Base-by-base conservation (phyloP, 2,888 invertebrate species). In the Drosophila suboccidentalis region DNA sequence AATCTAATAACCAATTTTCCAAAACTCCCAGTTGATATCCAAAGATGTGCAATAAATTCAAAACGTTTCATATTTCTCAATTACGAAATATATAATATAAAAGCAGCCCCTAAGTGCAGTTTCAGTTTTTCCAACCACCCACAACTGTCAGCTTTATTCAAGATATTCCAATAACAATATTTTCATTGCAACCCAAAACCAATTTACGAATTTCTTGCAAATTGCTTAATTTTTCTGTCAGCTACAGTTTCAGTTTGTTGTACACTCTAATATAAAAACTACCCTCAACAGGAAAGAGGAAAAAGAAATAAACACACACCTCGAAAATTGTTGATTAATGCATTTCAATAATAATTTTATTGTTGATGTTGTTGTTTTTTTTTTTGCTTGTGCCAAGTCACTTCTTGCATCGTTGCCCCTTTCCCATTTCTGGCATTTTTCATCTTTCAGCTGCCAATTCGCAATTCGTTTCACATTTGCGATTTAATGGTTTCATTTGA, bases 381-480 rank as follows among this genome's bases (percentile, higher is more conserved):
- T 44, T 50, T 49, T 38, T 47, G 17, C 22, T 32, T 57, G 22
- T 55, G 36, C 15, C 15, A 49, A 53, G 47, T 55, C 51, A 44
- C 58, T 59, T 43, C 43, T 58, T 66, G 43, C 44, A 44, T 22
- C 11, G 26, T 54, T 19, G n/a, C n/a, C n/a, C 22, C 19, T 32
- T 55, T 43, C n/a, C 55, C 43, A 26, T 49, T 9, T 6, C 17
- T 29, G 9, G 10, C 62, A 50, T 49, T 67, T 55, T 61, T 78
- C 75, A 62, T 63, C 57, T 72, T 50, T 43, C 71, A 66, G 49
- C 58, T 55, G 57, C 47, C 63, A 72, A 68, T 78, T 82, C 68
- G 69, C 78, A 78, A 90, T 88, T 90, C 84, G 78, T 76, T 84
- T 84, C 90, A 71, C 82, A 89, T 88, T 84, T 87, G 78, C 84